A percentile compares a stretch with the other conserved stretches of the same genome.
phyloP scores from a whole-genome alignment of 2,888 invertebrate genomes.

The Branchipolynoe longqiensis region DNA sequence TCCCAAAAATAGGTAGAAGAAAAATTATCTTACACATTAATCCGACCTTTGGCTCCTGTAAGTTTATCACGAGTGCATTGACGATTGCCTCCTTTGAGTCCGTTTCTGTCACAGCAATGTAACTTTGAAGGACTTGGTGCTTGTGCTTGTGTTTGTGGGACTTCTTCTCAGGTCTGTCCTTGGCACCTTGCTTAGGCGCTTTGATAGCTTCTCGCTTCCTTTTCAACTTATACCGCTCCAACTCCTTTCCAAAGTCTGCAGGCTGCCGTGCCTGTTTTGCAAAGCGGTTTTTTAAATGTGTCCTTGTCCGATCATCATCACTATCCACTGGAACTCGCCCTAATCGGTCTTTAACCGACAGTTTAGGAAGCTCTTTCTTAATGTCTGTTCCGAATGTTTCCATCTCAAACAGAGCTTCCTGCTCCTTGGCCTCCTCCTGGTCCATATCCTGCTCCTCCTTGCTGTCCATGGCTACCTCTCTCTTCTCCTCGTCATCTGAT shows the following conservation, averaged over 20 bases:
- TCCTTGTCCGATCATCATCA: background rate
- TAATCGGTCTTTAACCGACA: constrained; percentile 12
- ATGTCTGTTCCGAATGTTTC: constrained; percentile 34
- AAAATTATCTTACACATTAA: constrained; percentile 22
- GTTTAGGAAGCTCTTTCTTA: constrained; percentile 13
- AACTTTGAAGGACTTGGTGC: background rate
- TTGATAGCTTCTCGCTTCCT: background rate
- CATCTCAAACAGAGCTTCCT: constrained; percentile 36
- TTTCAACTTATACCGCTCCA: constrained; percentile 34
- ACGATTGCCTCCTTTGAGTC: constrained; percentile 15
- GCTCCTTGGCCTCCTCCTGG: background rate
- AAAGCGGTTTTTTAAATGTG: background rate
- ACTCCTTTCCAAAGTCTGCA: constrained; percentile 26
- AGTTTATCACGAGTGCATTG: constrained; percentile 5
- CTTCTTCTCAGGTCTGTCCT: constrained; percentile 47
- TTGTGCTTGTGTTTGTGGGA: background rate
- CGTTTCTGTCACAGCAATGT: constrained; percentile 21
- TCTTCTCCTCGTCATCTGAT: background rate
- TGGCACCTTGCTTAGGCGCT: background rate
- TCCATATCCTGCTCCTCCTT: constrained; percentile 24
- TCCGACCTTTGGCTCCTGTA: constrained; percentile 42
- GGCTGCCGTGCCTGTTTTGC: background rate
- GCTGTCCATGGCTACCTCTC: background rate
- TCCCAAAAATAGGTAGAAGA: background rate
- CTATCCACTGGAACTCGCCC: constrained; percentile 9